Evolutionary conservation across 2,888 invertebrate species (phyloP).

Genomic region (Calephelis perditalis): DNA sequence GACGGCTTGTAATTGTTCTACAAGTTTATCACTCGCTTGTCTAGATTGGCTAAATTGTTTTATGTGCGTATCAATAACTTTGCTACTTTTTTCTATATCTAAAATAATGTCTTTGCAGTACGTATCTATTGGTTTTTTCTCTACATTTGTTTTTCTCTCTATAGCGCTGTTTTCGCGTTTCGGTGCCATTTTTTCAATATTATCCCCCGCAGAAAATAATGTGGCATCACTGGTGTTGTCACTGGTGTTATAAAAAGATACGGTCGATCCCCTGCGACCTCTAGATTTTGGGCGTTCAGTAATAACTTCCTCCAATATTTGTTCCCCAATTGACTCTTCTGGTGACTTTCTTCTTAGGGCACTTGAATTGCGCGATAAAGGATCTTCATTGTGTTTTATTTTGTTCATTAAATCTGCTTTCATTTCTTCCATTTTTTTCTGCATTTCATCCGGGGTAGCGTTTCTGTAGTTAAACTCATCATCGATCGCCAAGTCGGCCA

Average conservation of each 20-base stretch:
- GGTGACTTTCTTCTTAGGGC: conserved; percentile 50
- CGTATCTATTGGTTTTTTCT: conserved; percentile 54
- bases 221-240: conserved; percentile 42
- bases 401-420: conserved; percentile 60
- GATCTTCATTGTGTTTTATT: conserved; percentile 55
- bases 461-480: conserved; percentile 45
- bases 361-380: conserved; percentile 48
- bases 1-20: conserved; percentile 68
- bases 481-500: conserved; percentile 68
- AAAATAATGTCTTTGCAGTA: conserved; percentile 67
- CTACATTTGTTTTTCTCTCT: conserved; percentile 39
- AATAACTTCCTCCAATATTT: conserved; percentile 41
- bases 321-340: conserved; percentile 61
- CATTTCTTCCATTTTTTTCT: conserved; percentile 58
- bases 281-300: conserved; percentile 57
- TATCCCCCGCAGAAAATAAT: conserved; percentile 34
- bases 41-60: conserved; percentile 62
- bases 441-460: conserved; percentile 46
- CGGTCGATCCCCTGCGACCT: conserved; percentile 53
- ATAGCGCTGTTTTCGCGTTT: conserved; percentile 43
- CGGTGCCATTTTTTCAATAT: conserved; percentile 32
- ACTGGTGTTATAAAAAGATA: conserved; percentile 44
- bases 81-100: conserved; percentile 63
- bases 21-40: conserved; percentile 66
- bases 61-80: conserved; percentile 72